phyloP scores from a whole-genome alignment of 2,797 vertebrate genomes.

The Pseudochaenichthys georgianus region DNA sequence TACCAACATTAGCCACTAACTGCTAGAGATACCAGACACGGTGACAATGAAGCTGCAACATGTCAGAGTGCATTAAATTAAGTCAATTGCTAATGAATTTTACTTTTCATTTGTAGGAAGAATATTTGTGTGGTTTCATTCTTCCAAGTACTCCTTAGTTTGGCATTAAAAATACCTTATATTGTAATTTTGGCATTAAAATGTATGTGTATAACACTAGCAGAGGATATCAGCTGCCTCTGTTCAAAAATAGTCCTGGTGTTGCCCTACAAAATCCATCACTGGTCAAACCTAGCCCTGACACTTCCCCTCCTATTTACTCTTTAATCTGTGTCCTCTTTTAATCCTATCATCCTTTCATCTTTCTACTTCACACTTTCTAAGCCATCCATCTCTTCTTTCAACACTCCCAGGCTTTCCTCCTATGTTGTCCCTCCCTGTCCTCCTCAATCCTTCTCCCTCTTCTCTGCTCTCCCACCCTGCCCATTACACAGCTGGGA shows the following conservation, averaged over 20 bases:
- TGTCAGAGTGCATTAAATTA: neutral
- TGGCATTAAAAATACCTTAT: neutral
- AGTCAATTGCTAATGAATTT: neutral
- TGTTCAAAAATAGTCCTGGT: constrained; percentile 28
- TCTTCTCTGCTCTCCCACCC: constrained; percentile 22
- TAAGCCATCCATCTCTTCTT: constrained; percentile 18
- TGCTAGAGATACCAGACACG: neutral
- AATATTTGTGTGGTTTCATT: neutral
- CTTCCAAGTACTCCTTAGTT: neutral
- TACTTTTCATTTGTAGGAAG: neutral
- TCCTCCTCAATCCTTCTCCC: constrained; percentile 18
- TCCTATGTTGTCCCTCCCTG: constrained; percentile 19
- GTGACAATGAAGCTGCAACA: neutral
- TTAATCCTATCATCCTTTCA: constrained; percentile 21
- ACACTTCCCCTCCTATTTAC: constrained; percentile 43
- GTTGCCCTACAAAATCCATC: constrained; percentile 12
- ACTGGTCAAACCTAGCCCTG: neutral
- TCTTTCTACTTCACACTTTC: constrained; percentile 39
- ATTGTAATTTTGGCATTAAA: neutral
- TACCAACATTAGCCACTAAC: constrained; percentile 1
- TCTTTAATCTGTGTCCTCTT: constrained; percentile 34
- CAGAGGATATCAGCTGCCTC: neutral
- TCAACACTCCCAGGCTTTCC: constrained; percentile 32
- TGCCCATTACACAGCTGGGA: constrained; percentile 30
- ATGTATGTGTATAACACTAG: neutral